Percentiles rank a stretch among this genome's conserved stretches.
Conservation (phyloP, 2,797 vertebrate genomes). For the Podargus strigoides region DNA sequence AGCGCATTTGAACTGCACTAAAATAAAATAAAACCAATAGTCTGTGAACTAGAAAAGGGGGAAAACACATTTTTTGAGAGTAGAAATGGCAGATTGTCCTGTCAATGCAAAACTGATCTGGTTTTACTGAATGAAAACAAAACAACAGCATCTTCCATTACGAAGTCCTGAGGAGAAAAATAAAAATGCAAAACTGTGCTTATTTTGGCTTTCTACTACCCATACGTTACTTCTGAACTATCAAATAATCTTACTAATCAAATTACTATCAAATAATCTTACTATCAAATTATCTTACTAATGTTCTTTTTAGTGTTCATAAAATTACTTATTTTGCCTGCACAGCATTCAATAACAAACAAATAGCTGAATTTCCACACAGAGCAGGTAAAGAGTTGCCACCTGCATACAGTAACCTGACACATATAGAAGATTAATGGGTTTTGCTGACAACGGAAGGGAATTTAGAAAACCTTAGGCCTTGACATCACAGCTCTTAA, state of each 20-base stretch:
- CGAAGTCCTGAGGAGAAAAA: neutral
- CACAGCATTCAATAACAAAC: neutral
- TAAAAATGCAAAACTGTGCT: neutral
- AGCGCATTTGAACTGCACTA: neutral
- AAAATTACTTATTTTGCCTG: neutral
- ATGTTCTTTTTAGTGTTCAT: neutral
- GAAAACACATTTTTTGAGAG: too few species aligned
- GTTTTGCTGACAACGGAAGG: slow-evolving; percentile 34
- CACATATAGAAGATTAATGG: slow-evolving; percentile 19
- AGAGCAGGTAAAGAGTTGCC: neutral
- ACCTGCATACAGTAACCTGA: neutral
- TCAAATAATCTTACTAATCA: too few species aligned
- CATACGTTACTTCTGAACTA: neutral
- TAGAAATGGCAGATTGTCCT: neutral
- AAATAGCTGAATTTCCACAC: neutral
- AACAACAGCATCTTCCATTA: neutral
- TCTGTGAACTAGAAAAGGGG: neutral
- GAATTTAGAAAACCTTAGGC: slow-evolving; percentile 40
- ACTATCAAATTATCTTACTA: neutral
- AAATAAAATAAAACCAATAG: neutral
- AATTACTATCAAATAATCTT: too few species aligned
- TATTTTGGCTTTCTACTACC: neutral
- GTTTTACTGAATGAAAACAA: neutral
- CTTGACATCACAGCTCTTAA: neutral
- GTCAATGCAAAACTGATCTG: neutral